Percentiles rank a stretch among this genome's conserved stretches.
phyloP scores from a whole-genome alignment of 2,797 vertebrate genomes.

The Scomberomorus guttatus region DNA sequence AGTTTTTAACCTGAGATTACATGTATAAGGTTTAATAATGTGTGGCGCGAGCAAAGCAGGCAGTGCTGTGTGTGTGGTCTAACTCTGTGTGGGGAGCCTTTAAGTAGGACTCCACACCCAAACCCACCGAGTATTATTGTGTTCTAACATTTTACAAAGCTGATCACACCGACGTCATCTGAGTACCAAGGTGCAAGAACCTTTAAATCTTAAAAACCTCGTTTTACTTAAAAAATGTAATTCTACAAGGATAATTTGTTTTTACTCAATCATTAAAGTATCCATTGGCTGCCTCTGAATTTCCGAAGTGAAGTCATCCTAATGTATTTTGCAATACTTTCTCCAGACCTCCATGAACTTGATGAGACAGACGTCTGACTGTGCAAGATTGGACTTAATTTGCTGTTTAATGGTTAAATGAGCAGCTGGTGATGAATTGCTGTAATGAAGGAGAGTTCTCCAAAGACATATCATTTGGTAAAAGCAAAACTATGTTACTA shows the following conservation, averaged over 20 bases:
- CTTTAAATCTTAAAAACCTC: neutral
- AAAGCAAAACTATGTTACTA: neutral
- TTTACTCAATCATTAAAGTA: neutral
- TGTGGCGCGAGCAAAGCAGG: conserved; percentile 18
- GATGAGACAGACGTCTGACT: neutral
- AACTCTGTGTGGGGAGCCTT: neutral
- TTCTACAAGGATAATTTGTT: neutral
- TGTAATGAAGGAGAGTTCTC: neutral
- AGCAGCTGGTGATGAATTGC: conserved; percentile 5
- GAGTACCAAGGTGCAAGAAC: neutral
- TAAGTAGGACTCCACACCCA: neutral
- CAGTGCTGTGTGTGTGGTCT: conserved; percentile 35
- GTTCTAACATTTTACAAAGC: neutral
- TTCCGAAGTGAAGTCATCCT: conserved; percentile 12
- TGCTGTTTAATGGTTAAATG: neutral
- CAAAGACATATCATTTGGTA: conserved; percentile 1
- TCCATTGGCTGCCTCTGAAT: neutral
- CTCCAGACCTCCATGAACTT: neutral
- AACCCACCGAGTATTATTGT: neutral
- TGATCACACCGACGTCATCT: neutral
- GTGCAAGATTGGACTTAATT: neutral
- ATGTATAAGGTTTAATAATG: conserved; percentile 15
- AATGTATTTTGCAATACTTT: conserved; percentile 22
- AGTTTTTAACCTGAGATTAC: conserved; percentile 22
- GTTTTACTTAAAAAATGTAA: neutral